Evolutionary conservation across 2,888 invertebrate genomes (phyloP).

Genomic region (Lutraria lutraria): DNA sequence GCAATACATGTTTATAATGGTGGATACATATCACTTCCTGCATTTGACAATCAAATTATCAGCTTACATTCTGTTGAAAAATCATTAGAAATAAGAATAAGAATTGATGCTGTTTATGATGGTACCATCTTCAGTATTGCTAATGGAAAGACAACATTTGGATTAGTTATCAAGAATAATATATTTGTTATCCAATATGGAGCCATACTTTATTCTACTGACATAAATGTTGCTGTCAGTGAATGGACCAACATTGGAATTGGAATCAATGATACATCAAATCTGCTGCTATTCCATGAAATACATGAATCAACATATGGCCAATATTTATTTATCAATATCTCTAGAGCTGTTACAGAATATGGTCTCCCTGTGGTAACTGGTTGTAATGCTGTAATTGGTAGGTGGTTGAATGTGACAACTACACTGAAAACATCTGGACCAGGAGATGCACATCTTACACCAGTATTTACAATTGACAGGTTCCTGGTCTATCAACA

Average conservation of each 20-base stretch:
- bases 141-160: constrained; percentile 53
- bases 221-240: constrained; percentile 51
- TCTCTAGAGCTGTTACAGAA: constrained; percentile 35
- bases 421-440: constrained; percentile 30
- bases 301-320: constrained; percentile 56
- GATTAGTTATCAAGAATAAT: constrained; percentile 54
- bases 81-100: constrained; percentile 57
- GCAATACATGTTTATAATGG: constrained; percentile 43
- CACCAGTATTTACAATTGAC: constrained; percentile 45
- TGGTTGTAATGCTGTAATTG: constrained; percentile 45
- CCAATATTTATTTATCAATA: constrained; percentile 43
- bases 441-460: constrained; percentile 27
- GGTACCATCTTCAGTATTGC: constrained; percentile 61
- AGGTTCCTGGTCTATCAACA: constrained; percentile 42
- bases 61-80: constrained; percentile 22
- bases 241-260: constrained; percentile 75
- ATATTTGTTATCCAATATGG: constrained; percentile 57
- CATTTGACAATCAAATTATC: constrained; percentile 46
- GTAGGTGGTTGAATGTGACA: constrained; percentile 59
- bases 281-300: constrained; percentile 49
- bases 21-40: constrained; percentile 49
- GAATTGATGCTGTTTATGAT: constrained; percentile 38
- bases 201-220: constrained; percentile 56
- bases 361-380: constrained; percentile 49
- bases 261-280: constrained; percentile 51